Conservation (phyloP, 2,797 vertebrate species). For the Falco concolor region DNA sequence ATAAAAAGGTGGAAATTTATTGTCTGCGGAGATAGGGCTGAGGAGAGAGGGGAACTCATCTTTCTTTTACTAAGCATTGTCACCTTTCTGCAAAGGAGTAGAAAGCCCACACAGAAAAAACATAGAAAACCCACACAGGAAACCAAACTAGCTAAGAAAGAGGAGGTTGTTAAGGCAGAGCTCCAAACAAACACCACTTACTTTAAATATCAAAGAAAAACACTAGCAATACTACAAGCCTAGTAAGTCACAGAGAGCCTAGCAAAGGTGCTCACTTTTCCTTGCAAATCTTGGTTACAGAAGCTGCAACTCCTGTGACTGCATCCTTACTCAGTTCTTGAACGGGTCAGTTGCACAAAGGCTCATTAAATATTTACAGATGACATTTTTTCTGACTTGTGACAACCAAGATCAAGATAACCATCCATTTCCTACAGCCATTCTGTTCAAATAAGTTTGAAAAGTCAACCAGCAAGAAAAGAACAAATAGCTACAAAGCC, state of each 20-base stretch:
- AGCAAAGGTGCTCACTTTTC: background rate
- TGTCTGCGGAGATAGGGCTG: background rate
- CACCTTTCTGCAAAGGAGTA: background rate
- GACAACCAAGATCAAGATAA: slow-evolving; percentile 49
- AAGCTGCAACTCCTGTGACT: background rate
- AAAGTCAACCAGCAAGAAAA: background rate
- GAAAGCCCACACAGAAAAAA: background rate
- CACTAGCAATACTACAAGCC: background rate
- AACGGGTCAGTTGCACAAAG: slow-evolving; percentile 39
- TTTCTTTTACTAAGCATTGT: background rate
- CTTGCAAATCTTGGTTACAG: background rate
- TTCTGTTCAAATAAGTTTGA: slow-evolving; percentile 8
- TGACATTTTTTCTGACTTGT: slow-evolving; percentile 34
- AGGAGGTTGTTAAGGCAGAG: background rate
- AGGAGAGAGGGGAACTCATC: background rate
- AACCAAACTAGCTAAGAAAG: background rate
- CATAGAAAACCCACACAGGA: background rate
- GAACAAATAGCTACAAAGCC: slow-evolving; percentile 1
- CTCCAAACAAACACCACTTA: background rate
- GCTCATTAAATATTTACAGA: slow-evolving; percentile 59
- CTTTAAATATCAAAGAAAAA: background rate
- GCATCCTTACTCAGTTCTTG: background rate
- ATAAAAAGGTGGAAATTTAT: background rate
- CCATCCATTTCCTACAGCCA: background rate
- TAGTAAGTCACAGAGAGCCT: background rate